These are phyloP conservation scores for Bombus picipes DNA, from an alignment of 1,140 invertebrate species.

Conservation along the genomic window DNA sequence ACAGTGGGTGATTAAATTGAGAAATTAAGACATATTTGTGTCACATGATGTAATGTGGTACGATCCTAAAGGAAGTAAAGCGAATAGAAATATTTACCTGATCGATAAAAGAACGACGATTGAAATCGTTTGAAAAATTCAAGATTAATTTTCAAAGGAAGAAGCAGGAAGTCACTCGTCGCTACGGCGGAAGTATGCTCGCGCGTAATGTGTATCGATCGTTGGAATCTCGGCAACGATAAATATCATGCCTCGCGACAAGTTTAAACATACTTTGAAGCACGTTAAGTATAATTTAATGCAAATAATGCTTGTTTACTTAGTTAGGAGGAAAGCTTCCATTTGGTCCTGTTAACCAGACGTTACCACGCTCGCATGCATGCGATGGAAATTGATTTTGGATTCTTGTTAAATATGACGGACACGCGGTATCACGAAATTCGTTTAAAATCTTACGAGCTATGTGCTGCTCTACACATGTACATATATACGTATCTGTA, in stretches of 20 bases:
- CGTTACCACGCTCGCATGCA: neutral
- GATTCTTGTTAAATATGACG: neutral
- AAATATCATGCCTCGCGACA: neutral
- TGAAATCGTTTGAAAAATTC: neutral
- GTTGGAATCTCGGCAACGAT: neutral
- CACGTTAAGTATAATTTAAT: conserved; percentile 17
- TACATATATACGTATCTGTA: too few species aligned
- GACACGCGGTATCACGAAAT: neutral
- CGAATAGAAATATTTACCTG: too few species aligned
- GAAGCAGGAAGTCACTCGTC: neutral
- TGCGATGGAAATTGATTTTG: conserved; percentile 6
- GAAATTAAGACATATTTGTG: neutral
- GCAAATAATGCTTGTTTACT: neutral
- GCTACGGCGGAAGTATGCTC: neutral
- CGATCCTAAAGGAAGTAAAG: neutral
- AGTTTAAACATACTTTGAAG: neutral
- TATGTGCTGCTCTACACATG: neutral
- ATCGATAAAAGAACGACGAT: neutral
- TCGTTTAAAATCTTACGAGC: neutral
- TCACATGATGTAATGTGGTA: too few species aligned
- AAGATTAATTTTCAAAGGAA: neutral
- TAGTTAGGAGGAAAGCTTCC: too few species aligned
- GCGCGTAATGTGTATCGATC: neutral
- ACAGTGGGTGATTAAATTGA: neutral
- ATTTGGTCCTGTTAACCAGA: neutral